phyloP scores from a whole-genome alignment of 2,113 vertebrate species.

The Gorilla gorilla region DNA sequence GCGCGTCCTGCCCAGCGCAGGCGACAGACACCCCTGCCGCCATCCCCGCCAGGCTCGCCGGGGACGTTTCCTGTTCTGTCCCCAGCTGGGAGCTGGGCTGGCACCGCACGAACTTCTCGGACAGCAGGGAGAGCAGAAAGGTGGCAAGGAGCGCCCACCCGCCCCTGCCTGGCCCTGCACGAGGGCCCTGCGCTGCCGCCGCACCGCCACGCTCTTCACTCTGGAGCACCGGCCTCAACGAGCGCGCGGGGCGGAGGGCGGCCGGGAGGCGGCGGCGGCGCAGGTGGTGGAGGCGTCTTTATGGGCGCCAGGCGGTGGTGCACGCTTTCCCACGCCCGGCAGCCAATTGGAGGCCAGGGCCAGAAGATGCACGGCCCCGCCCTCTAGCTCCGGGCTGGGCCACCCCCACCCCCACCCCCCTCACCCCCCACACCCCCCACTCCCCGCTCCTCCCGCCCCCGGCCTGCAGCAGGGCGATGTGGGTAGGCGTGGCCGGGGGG shows the following conservation, averaged over 20 bases:
- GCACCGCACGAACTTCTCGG: constrained; percentile 79
- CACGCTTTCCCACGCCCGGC: constrained; percentile 85
- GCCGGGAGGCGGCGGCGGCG: neutral
- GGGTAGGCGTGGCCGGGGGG: neutral
- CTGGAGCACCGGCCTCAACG: constrained; percentile 65
- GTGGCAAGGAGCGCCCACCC: neutral
- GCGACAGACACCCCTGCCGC: neutral
- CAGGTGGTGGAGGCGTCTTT: neutral
- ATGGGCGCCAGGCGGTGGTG: constrained; percentile 68
- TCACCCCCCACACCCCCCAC: too few species aligned
- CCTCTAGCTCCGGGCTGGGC: constrained; percentile 71
- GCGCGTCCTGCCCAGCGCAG: fast-evolving
- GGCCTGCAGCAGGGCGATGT: constrained; percentile 82
- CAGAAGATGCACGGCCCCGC: constrained; percentile 76
- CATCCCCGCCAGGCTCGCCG: neutral
- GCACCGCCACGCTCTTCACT: constrained; percentile 76
- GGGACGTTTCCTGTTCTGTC: constrained; percentile 35
- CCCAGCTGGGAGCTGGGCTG: constrained; percentile 83
- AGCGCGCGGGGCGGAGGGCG: neutral
- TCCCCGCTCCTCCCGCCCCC: neutral
- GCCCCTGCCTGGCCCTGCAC: neutral
- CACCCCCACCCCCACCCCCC: constrained; percentile 50
- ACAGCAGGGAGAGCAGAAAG: neutral
- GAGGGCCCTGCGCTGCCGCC: neutral
- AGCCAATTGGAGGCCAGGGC: constrained; percentile 81